Evolutionary conservation across 2,888 invertebrate species (phyloP), one percentile per base, ranked within the genome.

Genomic region (Gymnosoma rotundatum): DNA sequence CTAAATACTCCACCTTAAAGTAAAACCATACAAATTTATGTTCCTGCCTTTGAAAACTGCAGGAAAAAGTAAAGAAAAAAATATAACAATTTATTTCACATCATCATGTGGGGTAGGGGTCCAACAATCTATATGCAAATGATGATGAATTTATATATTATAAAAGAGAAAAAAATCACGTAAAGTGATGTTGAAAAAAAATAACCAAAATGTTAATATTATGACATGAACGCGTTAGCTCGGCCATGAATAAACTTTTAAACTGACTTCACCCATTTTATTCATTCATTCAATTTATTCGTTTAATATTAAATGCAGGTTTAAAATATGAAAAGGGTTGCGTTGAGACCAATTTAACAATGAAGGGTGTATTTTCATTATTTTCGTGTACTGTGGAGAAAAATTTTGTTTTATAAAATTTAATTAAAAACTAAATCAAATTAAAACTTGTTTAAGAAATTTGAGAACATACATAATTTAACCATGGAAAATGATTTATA

Each of bases 111-210:
- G 60, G 58, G 60, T 42, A 52, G 14, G 61, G 21, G 45, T 42
- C 14, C 61, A 63, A 45, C 61, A 54, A 74, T 54, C 10, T 16
- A 48, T 63, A 75, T n/a, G 69, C 50, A 76, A 81, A 64, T 67
- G 60, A 52, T 73, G 69, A 78, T 78, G 67, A 66, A 61, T 82
- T 75, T 75, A 32, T 36, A 60, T 18, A 78, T 82, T 50, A 63
- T 10, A 58, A 1, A 69, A 61, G 48, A 21, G 7, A 48, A 70
- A 67, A 56, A 16, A 20, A 61, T 9, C 21, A 32, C 6, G 32
- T 5, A 8, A 32, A 32, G 8, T 32, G 32, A 32, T 32, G 32
- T 32, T 5, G 32, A 42, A 20, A 32, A n/a, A 60, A 36, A 32
- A 7, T n/a, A n/a, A 14, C 36, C 67, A 16, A 75, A 81, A n/a